phyloP scores from a whole-genome alignment of 2,797 vertebrate species.

The Chromis chromis region DNA sequence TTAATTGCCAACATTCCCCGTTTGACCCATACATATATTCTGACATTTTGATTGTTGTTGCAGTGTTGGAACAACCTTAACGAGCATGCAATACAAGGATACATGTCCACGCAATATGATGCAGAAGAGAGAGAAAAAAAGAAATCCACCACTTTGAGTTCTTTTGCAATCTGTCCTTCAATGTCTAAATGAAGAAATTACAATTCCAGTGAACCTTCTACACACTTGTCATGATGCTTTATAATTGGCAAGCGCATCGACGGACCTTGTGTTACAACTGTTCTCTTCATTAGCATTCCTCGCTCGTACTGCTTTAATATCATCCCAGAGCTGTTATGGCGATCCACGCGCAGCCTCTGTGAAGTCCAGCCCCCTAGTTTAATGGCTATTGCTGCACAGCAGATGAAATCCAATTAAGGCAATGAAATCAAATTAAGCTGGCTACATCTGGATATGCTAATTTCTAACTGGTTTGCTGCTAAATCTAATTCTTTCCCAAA shows the following conservation, averaged over 20 bases:
- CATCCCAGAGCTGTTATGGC: constrained; percentile 34
- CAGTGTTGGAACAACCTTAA: constrained; percentile 9
- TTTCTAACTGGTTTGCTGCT: constrained; percentile 65
- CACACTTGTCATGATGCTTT: constrained; percentile 29
- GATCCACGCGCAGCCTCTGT: constrained; percentile 23
- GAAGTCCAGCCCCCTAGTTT: constrained; percentile 53
- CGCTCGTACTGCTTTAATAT: constrained; percentile 59
- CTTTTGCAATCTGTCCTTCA: constrained; percentile 22
- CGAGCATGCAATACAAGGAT: neutral
- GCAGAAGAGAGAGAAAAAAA: neutral
- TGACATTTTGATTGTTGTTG: constrained; percentile 48
- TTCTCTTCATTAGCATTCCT: constrained; percentile 72
- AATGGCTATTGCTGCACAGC: constrained; percentile 58
- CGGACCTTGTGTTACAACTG: constrained; percentile 54
- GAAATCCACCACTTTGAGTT: constrained; percentile 2
- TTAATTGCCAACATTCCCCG: constrained; percentile 34
- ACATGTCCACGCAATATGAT: neutral
- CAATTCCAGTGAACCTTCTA: constrained; percentile 34
- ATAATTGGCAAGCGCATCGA: constrained; percentile 64
- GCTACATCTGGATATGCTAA: constrained; percentile 82
- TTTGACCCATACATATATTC: constrained; percentile 42
- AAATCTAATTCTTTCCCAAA: constrained; percentile 75
- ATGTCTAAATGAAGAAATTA: constrained; percentile 62
- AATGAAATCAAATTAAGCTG: constrained; percentile 78
- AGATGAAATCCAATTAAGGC: constrained; percentile 82